Evolutionary conservation across 2,113 vertebrate genomes (phyloP).

Genomic region (Myrmecobius fasciatus): DNA sequence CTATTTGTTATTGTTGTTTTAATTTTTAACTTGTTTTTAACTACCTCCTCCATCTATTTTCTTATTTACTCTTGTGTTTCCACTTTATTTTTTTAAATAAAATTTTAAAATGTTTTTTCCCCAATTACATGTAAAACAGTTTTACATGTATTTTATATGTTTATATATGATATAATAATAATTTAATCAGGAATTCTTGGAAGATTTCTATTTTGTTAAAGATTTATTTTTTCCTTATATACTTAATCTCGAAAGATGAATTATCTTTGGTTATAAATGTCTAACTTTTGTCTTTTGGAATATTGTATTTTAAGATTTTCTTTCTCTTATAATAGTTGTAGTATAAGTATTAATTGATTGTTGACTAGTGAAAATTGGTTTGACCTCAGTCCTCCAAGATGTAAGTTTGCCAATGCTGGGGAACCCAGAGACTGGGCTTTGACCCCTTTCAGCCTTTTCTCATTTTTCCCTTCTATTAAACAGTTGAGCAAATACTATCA

Average conservation of each 20-base stretch:
- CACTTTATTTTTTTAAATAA: neutral
- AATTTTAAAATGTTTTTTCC: neutral
- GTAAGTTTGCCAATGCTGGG: too few relatives aligned
- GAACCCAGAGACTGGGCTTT: too few relatives aligned
- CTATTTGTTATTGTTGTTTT: neutral
- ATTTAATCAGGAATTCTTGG: neutral
- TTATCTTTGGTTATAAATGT: neutral
- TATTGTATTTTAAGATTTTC: neutral
- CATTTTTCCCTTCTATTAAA: neutral
- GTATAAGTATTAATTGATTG: neutral
- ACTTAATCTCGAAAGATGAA: neutral
- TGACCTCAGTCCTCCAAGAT: too few relatives aligned
- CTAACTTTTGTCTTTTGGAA: neutral
- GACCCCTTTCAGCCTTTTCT: neutral
- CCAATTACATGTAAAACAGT: too few relatives aligned
- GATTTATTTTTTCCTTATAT: neutral
- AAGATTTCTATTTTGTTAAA: neutral
- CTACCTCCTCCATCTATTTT: neutral
- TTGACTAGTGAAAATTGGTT: neutral
- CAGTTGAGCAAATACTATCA: neutral
- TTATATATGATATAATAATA: neutral
- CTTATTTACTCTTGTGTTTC: neutral
- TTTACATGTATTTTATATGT: neutral
- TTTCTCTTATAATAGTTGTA: neutral
- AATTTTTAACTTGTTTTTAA: neutral